Conservation (phyloP, 2,888 invertebrate genomes). For the Drosophila nigritarsus region DNA sequence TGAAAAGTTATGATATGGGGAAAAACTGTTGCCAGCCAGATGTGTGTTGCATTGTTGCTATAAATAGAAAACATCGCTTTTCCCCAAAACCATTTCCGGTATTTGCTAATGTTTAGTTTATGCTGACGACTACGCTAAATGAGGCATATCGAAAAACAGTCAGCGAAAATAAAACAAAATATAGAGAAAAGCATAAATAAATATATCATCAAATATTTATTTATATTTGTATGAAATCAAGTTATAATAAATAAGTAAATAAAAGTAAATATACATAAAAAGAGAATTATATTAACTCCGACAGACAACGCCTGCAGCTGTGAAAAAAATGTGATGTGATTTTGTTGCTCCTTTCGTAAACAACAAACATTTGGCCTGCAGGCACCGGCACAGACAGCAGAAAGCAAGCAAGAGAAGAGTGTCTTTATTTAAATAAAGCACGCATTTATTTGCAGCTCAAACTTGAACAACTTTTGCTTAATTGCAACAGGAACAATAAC, state of each 20-base stretch:
- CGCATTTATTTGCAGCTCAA: conserved; percentile 32
- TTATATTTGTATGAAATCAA: neutral
- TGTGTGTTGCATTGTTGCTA: conserved; percentile 63
- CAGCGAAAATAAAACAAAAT: neutral
- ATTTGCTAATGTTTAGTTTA: conserved; percentile 56
- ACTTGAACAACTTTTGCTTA: conserved; percentile 52
- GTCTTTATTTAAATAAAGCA: conserved; percentile 41
- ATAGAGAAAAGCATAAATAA: neutral
- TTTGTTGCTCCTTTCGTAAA: conserved; percentile 15
- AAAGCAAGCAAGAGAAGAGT: conserved; percentile 10
- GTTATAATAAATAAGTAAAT: neutral
- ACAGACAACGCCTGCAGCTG: conserved; percentile 15
- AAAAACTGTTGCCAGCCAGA: conserved; percentile 51
- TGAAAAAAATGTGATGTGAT: conserved; percentile 1
- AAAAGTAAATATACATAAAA: neutral
- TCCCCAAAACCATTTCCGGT: conserved; percentile 42
- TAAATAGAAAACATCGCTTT: conserved; percentile 48
- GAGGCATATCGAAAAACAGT: conserved; percentile 46
- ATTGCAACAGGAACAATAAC: conserved; percentile 51
- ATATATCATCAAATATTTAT: neutral
- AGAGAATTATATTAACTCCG: neutral
- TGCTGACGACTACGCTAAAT: conserved; percentile 45
- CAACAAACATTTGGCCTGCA: conserved; percentile 30
- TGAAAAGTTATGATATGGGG: conserved; percentile 39
- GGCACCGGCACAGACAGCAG: conserved; percentile 8